These are phyloP conservation scores for Drosophila fulvimacula DNA, from an alignment of 2,888 invertebrate genomes.

Conservation along the genomic window DNA sequence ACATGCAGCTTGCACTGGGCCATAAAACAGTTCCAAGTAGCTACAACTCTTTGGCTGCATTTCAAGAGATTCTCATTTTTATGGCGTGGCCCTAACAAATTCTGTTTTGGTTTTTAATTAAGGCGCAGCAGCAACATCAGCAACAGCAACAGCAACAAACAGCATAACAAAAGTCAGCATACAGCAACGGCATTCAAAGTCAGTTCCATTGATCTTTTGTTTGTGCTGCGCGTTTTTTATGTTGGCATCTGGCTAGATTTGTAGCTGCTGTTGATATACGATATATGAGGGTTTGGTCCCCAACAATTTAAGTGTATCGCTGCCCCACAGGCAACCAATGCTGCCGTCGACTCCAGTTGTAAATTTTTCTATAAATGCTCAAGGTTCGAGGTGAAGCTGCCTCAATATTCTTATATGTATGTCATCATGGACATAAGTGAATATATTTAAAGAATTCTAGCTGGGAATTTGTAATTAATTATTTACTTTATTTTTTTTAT, in stretches of 20 bases:
- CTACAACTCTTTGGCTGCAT: conserved; percentile 64
- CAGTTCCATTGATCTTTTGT: conserved; percentile 61
- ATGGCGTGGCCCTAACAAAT: conserved; percentile 60
- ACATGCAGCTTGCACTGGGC: conserved; percentile 46
- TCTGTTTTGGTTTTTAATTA: conserved; percentile 70
- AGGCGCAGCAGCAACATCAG: conserved; percentile 41
- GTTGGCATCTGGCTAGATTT: conserved; percentile 52
- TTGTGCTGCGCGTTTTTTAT: conserved; percentile 48
- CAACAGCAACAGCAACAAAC: background rate
- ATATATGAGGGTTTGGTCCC: conserved; percentile 44
- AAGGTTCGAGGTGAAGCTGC: background rate
- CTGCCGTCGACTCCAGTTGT: conserved; percentile 6
- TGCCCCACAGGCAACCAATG: conserved; percentile 1
- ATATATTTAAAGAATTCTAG: background rate
- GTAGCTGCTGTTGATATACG: conserved; percentile 58
- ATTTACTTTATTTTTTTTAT: background rate
- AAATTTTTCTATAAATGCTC: background rate
- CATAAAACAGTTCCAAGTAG: conserved; percentile 68
- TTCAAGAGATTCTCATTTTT: conserved; percentile 55
- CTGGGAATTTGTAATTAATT: no score
- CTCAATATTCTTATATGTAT: background rate
- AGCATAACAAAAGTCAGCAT: conserved; percentile 14
- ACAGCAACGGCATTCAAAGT: conserved; percentile 25
- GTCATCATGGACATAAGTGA: background rate
- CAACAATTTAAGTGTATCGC: conserved; percentile 23